Percentiles rank a stretch among this genome's conserved stretches.
Evolutionary conservation across 2,888 invertebrate genomes (phyloP).

Genomic region (Leptura quadrifasciata): DNA sequence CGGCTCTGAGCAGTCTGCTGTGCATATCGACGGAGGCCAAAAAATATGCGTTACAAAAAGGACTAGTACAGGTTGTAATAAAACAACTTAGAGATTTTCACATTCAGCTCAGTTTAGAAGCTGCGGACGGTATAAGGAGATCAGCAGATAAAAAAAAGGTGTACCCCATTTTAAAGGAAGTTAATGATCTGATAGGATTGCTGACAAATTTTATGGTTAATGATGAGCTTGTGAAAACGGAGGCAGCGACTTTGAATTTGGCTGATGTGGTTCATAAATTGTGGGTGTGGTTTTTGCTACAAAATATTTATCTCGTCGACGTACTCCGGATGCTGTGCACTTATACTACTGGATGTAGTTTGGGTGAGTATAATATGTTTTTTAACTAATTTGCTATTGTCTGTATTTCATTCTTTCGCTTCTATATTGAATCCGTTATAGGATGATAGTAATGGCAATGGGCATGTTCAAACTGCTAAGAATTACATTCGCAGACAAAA

Average conservation of each 20-base stretch:
- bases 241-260: slow-evolving; percentile 76
- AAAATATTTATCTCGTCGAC: slow-evolving; percentile 75
- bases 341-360: slow-evolving; percentile 79
- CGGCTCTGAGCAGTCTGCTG: slow-evolving; percentile 73
- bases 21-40: slow-evolving; percentile 74
- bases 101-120: slow-evolving; percentile 74
- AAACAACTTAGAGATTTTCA: slow-evolving; percentile 74
- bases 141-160: slow-evolving; percentile 72
- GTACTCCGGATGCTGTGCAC: slow-evolving; percentile 78
- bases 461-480: too few species aligned
- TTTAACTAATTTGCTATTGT: background rate
- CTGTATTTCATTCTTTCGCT: background rate
- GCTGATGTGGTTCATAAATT: slow-evolving; percentile 79
- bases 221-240: slow-evolving; percentile 76
- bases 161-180: slow-evolving; percentile 76
- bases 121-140: slow-evolving; percentile 72
- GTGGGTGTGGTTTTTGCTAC: slow-evolving; percentile 82
- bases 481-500: too few species aligned
- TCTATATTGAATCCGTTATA: too few species aligned
- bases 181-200: slow-evolving; percentile 77
- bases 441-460: too few species aligned
- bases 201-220: slow-evolving; percentile 79
- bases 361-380: slow-evolving; percentile 73
- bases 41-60: slow-evolving; percentile 70
- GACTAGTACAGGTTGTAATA: slow-evolving; percentile 68